A percentile compares a stretch with the other conserved stretches of the same genome.
Evolutionary conservation across 2,113 vertebrate genomes (phyloP).

Genomic region (Psammodynastes pulverulentus): DNA sequence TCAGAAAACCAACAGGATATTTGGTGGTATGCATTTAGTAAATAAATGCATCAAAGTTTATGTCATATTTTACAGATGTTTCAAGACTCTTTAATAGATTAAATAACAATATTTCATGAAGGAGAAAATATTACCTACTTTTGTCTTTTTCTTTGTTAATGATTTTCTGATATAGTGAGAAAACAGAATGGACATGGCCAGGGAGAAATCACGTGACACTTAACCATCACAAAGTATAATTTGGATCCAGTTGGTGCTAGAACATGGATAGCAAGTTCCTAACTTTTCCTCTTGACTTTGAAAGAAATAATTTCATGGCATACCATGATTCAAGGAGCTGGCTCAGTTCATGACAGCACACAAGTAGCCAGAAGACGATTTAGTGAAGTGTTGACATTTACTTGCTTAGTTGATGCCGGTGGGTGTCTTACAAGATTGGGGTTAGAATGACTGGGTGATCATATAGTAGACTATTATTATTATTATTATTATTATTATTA

Average conservation of each 20-base stretch:
- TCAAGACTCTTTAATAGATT: not conserved
- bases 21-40: not conserved
- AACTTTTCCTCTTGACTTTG: not conserved
- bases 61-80: not conserved
- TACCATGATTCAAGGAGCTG: not conserved
- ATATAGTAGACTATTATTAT: constrained; percentile 22
- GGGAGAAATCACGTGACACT: constrained; percentile 21
- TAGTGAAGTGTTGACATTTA: not conserved
- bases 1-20: not conserved
- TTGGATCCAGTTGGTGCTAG: not conserved
- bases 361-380: not conserved
- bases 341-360: not conserved
- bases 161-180: constrained; percentile 26
- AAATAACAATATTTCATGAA: not conserved
- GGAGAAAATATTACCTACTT: not conserved
- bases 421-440: constrained; percentile 7
- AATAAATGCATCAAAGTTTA: not conserved
- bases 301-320: not conserved
- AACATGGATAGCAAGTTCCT: not conserved
- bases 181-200: constrained; percentile 41
- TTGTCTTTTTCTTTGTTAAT: constrained; percentile 28
- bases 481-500: not conserved
- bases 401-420: not conserved
- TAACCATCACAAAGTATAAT: not conserved
- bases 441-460: not conserved